phyloP scores from a whole-genome alignment of 1,140 invertebrate genomes.

The Euwallacea fornicatus region DNA sequence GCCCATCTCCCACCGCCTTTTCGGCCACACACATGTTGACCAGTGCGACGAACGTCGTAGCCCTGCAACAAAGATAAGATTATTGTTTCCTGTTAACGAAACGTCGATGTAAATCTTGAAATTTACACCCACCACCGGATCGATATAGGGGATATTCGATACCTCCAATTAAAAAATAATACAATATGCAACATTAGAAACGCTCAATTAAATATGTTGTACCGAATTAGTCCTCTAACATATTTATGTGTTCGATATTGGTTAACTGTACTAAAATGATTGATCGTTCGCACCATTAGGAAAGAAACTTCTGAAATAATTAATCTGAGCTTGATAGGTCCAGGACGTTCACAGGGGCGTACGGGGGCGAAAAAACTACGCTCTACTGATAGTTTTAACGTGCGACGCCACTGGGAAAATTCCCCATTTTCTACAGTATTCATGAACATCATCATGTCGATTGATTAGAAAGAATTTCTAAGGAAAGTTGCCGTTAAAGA shows the following conservation, averaged over 20 bases:
- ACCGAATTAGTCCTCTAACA: not conserved
- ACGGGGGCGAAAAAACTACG: too few species aligned
- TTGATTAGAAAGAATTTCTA: too few species aligned
- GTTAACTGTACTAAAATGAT: conserved; percentile 47
- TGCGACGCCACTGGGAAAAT: not conserved
- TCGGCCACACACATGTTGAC: conserved; percentile 35
- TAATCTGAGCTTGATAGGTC: conserved; percentile 35
- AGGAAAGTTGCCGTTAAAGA: too few species aligned
- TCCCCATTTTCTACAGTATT: conserved; percentile 3
- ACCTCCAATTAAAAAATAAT: conserved; percentile 3
- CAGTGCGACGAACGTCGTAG: conserved; percentile 39
- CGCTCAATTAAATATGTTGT: too few species aligned
- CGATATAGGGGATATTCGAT: not conserved
- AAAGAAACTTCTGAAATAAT: conserved; percentile 42
- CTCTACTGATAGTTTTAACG: too few species aligned
- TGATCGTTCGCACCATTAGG: conserved; percentile 42
- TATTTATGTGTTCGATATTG: conserved; percentile 34
- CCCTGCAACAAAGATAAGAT: conserved; percentile 41
- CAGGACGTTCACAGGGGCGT: too few species aligned
- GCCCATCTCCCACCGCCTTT: conserved; percentile 19
- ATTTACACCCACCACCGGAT: not conserved
- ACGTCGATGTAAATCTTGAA: not conserved
- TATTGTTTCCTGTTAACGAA: conserved; percentile 14
- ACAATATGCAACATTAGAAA: too few species aligned
- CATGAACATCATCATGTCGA: conserved; percentile 2